These are phyloP conservation scores for Amblyraja radiata DNA, from an alignment of 2,797 vertebrate species.

Conservation along the genomic window DNA sequence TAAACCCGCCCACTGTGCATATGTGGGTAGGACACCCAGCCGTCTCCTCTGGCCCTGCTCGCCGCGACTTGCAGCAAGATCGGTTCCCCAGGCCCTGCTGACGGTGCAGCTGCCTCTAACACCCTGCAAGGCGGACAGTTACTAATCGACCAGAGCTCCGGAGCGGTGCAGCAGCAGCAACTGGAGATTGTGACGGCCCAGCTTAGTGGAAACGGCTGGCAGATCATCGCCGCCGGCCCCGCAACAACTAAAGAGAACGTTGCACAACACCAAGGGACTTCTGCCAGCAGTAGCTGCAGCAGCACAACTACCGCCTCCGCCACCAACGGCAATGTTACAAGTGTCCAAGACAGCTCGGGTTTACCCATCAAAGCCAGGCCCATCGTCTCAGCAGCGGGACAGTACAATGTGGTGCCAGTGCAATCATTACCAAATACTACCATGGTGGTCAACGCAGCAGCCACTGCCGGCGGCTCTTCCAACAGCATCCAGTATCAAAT, in stretches of 20 bases:
- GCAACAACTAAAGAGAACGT: slow-evolving; percentile 78
- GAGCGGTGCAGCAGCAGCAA: slow-evolving; percentile 84
- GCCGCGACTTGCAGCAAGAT: slow-evolving; percentile 99
- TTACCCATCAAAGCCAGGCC: neutral
- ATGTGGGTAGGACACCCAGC: slow-evolving; percentile 80
- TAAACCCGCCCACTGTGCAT: slow-evolving; percentile 70
- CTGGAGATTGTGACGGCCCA: slow-evolving; percentile 92
- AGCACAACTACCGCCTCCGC: slow-evolving; percentile 54
- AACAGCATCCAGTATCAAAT: slow-evolving; percentile 94
- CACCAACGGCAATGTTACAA: slow-evolving; percentile 61
- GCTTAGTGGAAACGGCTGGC: slow-evolving; percentile 91
- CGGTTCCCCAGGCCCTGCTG: slow-evolving; percentile 65
- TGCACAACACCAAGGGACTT: slow-evolving; percentile 68
- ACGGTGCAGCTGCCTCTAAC: neutral
- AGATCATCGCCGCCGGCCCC: slow-evolving; percentile 82
- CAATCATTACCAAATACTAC: slow-evolving; percentile 60
- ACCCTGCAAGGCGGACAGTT: slow-evolving; percentile 60
- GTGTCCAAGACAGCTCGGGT: neutral
- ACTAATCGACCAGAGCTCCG: slow-evolving; percentile 84
- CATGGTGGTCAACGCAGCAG: slow-evolving; percentile 68
- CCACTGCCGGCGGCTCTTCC: slow-evolving; percentile 63
- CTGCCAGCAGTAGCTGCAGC: slow-evolving; percentile 64
- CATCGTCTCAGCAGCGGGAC: neutral
- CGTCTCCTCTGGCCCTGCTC: slow-evolving; percentile 92
- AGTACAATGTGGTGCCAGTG: slow-evolving; percentile 34